phyloP scores from a whole-genome alignment of 2,113 vertebrate genomes.

The Brienomyrus brachyistius region DNA sequence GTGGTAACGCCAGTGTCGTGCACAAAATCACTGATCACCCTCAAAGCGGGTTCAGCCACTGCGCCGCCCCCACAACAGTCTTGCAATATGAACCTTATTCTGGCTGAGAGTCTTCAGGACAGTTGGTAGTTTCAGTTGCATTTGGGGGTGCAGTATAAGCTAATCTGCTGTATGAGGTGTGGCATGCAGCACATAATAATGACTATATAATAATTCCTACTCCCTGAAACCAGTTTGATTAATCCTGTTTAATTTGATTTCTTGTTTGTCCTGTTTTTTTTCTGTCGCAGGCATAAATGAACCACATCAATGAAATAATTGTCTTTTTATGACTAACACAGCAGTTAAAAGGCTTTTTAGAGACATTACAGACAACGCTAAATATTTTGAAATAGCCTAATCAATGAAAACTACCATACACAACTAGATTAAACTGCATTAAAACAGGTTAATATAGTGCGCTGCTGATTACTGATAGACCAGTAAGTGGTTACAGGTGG shows the following conservation, averaged over 20 bases:
- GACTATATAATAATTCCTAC: neutral
- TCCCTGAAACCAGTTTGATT: slow-evolving; percentile 8
- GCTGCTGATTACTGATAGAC: neutral
- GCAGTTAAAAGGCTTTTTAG: neutral
- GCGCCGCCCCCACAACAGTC: neutral
- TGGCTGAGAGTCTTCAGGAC: neutral
- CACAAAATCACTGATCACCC: neutral
- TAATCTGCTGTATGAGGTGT: neutral
- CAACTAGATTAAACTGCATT: neutral
- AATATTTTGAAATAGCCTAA: neutral
- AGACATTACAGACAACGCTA: neutral
- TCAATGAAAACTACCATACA: neutral
- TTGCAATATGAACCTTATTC: neutral
- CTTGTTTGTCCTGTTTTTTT: neutral
- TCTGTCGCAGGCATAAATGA: neutral
- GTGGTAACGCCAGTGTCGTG: neutral
- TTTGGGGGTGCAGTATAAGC: neutral
- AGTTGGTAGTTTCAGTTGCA: neutral
- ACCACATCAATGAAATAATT: slow-evolving; percentile 5
- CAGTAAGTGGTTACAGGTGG: neutral
- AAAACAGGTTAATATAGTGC: neutral
- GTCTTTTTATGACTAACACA: neutral
- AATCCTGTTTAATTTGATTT: neutral
- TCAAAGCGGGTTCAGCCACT: neutral
- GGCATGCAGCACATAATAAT: neutral